These are phyloP conservation scores for Toxonevra muliebris DNA, from an alignment of 2,888 invertebrate species.

Conservation along the genomic window DNA sequence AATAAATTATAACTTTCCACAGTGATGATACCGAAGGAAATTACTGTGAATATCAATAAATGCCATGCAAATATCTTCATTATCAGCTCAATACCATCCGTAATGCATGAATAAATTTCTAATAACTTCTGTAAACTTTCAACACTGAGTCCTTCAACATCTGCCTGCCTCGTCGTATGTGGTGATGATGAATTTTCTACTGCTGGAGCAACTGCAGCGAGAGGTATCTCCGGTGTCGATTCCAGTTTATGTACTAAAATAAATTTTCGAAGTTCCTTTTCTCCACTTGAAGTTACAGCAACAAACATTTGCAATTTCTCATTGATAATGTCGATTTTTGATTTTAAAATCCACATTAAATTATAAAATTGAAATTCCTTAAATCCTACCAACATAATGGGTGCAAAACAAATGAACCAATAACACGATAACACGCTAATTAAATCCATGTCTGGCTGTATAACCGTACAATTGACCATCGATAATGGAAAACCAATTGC, in stretches of 20 bases:
- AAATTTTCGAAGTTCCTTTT: neutral
- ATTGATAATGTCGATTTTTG: slow-evolving; percentile 47
- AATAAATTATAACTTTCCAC: slow-evolving; percentile 53
- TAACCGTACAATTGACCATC: slow-evolving; percentile 52
- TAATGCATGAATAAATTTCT: slow-evolving; percentile 45
- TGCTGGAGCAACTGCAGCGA: slow-evolving; percentile 15
- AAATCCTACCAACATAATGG: slow-evolving; percentile 47
- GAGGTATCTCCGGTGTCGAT: slow-evolving; percentile 26
- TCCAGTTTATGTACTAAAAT: slow-evolving; percentile 1
- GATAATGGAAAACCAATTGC: slow-evolving; percentile 46
- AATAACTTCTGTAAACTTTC: slow-evolving; percentile 43
- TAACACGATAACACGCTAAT: slow-evolving; percentile 42
- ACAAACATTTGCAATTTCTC: slow-evolving; percentile 38
- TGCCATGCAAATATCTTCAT: slow-evolving; percentile 48
- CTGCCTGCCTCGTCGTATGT: neutral
- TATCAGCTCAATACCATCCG: slow-evolving; percentile 46
- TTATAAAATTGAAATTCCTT: slow-evolving; percentile 54
- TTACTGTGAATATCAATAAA: slow-evolving; percentile 46
- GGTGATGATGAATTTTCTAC: neutral
- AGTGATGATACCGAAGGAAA: slow-evolving; percentile 50
- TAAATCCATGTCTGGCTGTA: slow-evolving; percentile 33
- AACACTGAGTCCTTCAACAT: slow-evolving; percentile 10
- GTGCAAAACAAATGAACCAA: slow-evolving; percentile 53
- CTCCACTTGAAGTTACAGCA: neutral
- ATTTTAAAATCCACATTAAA: slow-evolving; percentile 48